phyloP scores from a whole-genome alignment of 2,113 vertebrate species.

The Pseudorectes ferrugineus region DNA sequence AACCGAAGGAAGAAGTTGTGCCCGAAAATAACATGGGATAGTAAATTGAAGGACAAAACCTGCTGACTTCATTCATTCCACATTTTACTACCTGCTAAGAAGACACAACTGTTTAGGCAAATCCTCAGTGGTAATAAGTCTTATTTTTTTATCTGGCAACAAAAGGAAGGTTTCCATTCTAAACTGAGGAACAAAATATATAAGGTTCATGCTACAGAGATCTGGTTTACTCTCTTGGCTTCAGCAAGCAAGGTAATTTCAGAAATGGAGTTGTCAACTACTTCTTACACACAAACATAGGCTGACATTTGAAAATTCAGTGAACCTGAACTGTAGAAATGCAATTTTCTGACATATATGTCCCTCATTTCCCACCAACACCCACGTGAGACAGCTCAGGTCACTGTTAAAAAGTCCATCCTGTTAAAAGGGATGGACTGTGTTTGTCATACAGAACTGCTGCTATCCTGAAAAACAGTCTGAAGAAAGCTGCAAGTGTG shows the following conservation, averaged over 20 bases:
- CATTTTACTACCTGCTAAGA: not conserved
- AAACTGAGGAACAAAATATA: not conserved
- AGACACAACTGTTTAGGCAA: not conserved
- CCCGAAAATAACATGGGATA: not conserved
- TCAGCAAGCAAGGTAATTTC: not conserved
- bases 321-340: not conserved
- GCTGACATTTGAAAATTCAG: not conserved
- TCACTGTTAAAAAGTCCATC: not conserved
- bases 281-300: not conserved
- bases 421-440: not conserved
- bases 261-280: not conserved
- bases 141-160: not conserved
- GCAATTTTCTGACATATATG: not conserved
- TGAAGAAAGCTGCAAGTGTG: not conserved
- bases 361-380: not conserved
- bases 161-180: not conserved
- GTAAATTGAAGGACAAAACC: fast-evolving
- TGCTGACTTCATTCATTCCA: not conserved
- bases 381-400: not conserved
- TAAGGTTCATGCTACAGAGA: not conserved
- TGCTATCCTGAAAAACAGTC: not conserved
- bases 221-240: not conserved
- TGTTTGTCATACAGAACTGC: not conserved
- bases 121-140: not conserved
- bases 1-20: not conserved